phyloP scores from a whole-genome alignment of 1,140 invertebrate species.

The Heterodera schachtii region DNA sequence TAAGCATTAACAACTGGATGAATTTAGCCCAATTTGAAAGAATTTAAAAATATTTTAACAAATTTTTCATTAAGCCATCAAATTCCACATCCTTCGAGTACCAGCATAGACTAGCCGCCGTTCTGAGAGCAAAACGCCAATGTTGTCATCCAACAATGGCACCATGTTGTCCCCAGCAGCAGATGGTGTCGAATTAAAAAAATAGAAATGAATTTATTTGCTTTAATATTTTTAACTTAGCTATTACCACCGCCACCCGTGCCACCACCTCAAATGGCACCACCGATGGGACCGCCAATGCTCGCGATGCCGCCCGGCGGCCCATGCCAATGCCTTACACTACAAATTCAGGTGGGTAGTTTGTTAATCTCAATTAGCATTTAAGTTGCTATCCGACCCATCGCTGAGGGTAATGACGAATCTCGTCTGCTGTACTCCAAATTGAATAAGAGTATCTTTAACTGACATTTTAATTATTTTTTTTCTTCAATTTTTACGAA shows the following conservation, averaged over 20 bases:
- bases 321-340: neutral
- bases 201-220: neutral
- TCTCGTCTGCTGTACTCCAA: no score
- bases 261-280: constrained; percentile 1
- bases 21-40: no score
- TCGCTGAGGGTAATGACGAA: no score
- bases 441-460: no score
- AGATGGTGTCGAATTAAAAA: neutral
- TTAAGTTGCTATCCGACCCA: neutral
- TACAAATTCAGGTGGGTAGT: constrained; percentile 1
- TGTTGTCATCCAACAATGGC: constrained; percentile 1
- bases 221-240: neutral
- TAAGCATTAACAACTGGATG: no score
- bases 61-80: no score
- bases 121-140: constrained; percentile 2
- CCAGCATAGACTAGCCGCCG: no score
- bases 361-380: neutral
- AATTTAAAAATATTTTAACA: no score
- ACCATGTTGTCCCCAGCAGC: neutral
- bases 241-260: neutral
- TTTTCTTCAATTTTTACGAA: no score
- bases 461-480: no score
- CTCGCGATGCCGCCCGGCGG: neutral
- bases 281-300: neutral
- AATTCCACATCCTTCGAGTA: no score